Evolutionary conservation across 2,797 vertebrate genomes (phyloP), one percentile per base, ranked within the genome.

Genomic region (Pagetopsis macropterus): DNA sequence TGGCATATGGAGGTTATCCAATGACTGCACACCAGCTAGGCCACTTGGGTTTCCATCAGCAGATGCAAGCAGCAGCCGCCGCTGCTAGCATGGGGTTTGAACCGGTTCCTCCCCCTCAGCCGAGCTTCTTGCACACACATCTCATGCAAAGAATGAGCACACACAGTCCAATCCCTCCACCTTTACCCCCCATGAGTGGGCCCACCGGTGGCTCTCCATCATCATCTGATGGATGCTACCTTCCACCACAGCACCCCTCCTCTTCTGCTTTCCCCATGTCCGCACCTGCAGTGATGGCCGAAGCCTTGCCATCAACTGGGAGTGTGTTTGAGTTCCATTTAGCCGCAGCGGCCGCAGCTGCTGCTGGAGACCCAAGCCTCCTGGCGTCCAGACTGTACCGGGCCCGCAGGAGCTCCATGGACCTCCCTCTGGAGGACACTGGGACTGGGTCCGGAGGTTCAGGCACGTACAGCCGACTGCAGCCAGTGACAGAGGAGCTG

Each of bases 401-500:
- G 72, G 93, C 90, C 78, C 93, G 94, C 12, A 94, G 96, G 72
- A 95, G 96, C 84, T 96, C 97, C 41, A 86, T 96, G 95, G 98
- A 99, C 82, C 95, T 94, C 70, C 94, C 93, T 74, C 91, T 96
- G 70, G 98, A 99, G 71, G 97, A 63, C 68, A 46, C 65, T 12
- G 87, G 88, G 40, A 73, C 90, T 0, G 90, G 87, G 54, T 92
- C 93, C 0, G 81, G 90, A 9, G 92, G 87, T 41, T 84, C 93
- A 5, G 96, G 94, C 65, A 90, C 92, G 0, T 96, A 95, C 41
- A 91, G 91, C 67, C 96, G 97, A 16, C 95, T 99, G 49, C 98
- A 99, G 92, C 97, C 98, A 0, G 98, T 99, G 57, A 97, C 96
- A 1, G 98, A 99, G 90, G 98, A 99, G 80, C 94, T 96, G 57